These are phyloP conservation scores for Enoplolaimus lenunculus DNA, from an alignment of 2,888 invertebrate species.

Conservation along the genomic window DNA sequence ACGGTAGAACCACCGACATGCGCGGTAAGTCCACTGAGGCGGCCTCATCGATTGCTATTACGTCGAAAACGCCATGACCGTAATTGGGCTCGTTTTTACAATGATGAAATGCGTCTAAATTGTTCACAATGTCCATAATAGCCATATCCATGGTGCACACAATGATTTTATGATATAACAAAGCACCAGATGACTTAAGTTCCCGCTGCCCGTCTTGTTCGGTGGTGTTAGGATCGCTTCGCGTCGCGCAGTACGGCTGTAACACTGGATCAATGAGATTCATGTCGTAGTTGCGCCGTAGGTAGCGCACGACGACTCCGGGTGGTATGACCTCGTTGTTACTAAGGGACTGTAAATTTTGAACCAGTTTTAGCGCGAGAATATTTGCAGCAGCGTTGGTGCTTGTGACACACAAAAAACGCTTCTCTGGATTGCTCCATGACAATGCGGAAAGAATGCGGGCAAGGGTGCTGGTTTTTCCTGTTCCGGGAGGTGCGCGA, in stretches of 20 bases:
- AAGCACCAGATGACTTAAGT: not conserved
- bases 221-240: not conserved
- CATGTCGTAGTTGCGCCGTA: not conserved
- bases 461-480: not conserved
- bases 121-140: not conserved
- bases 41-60: not conserved
- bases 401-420: not conserved
- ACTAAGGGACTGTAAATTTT: not conserved
- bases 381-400: not conserved
- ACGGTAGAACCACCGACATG: not conserved
- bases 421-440: not conserved
- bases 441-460: not conserved
- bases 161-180: not conserved
- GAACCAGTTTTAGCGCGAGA: not conserved
- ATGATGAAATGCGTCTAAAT: not conserved
- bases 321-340: not conserved
- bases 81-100: not conserved
- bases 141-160: not conserved
- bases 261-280: not conserved
- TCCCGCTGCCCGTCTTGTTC: not conserved
- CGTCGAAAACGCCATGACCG: not conserved
- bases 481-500: not conserved
- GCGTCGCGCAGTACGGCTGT: not conserved
- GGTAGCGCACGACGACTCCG: not conserved
- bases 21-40: not conserved